phyloP scores from a whole-genome alignment of 2,888 invertebrate species.

The Sminthurinus aureus region DNA sequence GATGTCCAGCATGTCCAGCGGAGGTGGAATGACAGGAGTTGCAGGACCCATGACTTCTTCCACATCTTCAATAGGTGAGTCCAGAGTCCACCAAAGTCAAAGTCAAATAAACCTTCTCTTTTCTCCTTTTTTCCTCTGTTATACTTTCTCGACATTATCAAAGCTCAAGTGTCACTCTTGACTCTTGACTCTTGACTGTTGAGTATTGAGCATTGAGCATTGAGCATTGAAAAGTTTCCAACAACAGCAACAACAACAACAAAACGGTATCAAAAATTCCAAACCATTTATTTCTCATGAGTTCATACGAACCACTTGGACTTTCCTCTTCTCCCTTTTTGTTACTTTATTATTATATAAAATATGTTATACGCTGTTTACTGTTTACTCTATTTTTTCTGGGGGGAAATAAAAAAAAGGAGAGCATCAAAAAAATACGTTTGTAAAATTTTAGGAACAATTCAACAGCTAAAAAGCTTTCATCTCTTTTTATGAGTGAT shows the following conservation, averaged over 20 bases:
- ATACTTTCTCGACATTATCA: constrained; percentile 14
- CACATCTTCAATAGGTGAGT: constrained; percentile 57
- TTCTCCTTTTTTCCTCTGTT: not conserved
- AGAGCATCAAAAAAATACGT: constrained; percentile 2
- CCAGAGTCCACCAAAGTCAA: constrained; percentile 39
- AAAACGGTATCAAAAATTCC: not conserved
- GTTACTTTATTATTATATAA: not conserved
- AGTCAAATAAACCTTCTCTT: not conserved
- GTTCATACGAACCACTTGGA: not conserved
- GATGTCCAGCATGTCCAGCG: constrained; percentile 61
- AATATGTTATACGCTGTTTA: not conserved
- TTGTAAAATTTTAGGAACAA: constrained; percentile 41
- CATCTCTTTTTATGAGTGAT: constrained; percentile 40
- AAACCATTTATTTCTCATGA: constrained; percentile 13
- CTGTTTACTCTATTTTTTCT: too few species aligned
- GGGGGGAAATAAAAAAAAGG: not conserved
- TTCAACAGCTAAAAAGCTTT: constrained; percentile 38
- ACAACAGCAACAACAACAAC: constrained; percentile 6
- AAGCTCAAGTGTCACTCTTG: constrained; percentile 7
- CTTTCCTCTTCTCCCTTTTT: not conserved
- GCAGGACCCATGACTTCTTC: constrained; percentile 59
- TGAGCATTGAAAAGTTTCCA: constrained; percentile 19
- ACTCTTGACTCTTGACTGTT: too few species aligned
- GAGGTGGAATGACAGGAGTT: constrained; percentile 59
- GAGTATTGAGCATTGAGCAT: too few species aligned